These are phyloP conservation scores for Andrena chrysosceles DNA, from an alignment of 2,888 invertebrate species.

Conservation along the genomic window DNA sequence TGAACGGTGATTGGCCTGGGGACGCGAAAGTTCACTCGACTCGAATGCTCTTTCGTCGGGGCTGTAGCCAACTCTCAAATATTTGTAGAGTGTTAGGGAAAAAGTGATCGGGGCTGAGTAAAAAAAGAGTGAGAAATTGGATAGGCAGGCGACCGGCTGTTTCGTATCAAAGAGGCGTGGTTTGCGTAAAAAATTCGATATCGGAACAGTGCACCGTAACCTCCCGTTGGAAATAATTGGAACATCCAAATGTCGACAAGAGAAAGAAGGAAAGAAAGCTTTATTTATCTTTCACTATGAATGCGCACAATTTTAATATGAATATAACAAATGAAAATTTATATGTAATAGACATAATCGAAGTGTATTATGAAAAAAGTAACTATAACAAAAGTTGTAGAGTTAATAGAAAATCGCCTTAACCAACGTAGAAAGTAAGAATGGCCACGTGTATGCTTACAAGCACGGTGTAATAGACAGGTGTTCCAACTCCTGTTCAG, in stretches of 20 bases:
- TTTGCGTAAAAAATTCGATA: constrained; percentile 64
- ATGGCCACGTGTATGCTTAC: constrained; percentile 1
- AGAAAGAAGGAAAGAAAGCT: neutral
- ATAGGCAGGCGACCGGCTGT: constrained; percentile 63
- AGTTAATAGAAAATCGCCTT: neutral
- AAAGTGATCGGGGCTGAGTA: constrained; percentile 63
- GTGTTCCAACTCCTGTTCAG: too few relatives aligned
- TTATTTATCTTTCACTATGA: neutral
- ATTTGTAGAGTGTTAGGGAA: constrained; percentile 74
- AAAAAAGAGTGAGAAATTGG: constrained; percentile 64
- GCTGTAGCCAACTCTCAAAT: constrained; percentile 71
- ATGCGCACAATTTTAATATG: neutral
- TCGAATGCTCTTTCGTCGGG: constrained; percentile 72
- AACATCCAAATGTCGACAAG: neutral
- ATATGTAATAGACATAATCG: too few relatives aligned
- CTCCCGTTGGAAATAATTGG: constrained; percentile 22
- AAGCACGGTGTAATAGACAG: too few relatives aligned
- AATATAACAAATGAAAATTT: too few relatives aligned
- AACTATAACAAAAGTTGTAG: too few relatives aligned
- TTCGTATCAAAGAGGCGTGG: constrained; percentile 58
- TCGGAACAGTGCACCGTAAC: constrained; percentile 48
- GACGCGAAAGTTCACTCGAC: constrained; percentile 75
- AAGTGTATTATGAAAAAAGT: too few relatives aligned
- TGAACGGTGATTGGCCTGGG: constrained; percentile 71
- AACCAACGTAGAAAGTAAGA: neutral